Evolutionary conservation across 2,113 vertebrate genomes (phyloP), one percentile per base, ranked within the genome.

Genomic region (Brachyhypopomus gauderio): DNA sequence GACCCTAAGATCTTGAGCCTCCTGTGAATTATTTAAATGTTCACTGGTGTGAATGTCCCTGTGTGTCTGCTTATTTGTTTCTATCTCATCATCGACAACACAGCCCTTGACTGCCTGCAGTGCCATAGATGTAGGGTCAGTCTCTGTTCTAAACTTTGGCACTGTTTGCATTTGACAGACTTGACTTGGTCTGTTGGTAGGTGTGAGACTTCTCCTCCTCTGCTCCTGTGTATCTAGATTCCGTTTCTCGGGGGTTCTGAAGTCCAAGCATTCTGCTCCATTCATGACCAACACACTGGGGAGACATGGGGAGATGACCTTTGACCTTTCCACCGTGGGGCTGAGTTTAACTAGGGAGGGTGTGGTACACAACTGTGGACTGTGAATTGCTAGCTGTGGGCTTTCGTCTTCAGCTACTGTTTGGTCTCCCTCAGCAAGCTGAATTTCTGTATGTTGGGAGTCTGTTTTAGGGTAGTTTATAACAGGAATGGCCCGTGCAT

Each of bases 281-380:
- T 91, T 94, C 91, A 94, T 92, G 82, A 94, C 93, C 0, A 94
- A 83, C 55, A 94, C 93, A 20, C 91, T 94, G 71, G 92, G 92
- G 27, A 89, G 87, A 19, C 85, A 64, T 1, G 91, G 72, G 74
- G 84, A 73, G 1, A 86, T 64, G 77, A 85, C 81, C 5, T 90
- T 86, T 11, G 86, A 83, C 84, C 90, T 89, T n/a, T 85, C 75
- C 63, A 87, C 88, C 20, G 83, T 86, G 3, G 90, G 85, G 79
- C 83, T 90, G 8, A 87, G 89, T 78, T 48, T 85, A 45, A 87
- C 84, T 81, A 60, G 73, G 12, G 79, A 63, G 69, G 88, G 81
- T 77, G 87, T 80, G 73, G 82, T 59, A 59, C 45, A 82, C n/a
- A 72, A 73, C 59, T 84, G 63, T 45, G 74, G 80, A 78, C 77